These are phyloP conservation scores for Falco peregrinus DNA, from an alignment of 2,797 vertebrate species.

Conservation along the genomic window DNA sequence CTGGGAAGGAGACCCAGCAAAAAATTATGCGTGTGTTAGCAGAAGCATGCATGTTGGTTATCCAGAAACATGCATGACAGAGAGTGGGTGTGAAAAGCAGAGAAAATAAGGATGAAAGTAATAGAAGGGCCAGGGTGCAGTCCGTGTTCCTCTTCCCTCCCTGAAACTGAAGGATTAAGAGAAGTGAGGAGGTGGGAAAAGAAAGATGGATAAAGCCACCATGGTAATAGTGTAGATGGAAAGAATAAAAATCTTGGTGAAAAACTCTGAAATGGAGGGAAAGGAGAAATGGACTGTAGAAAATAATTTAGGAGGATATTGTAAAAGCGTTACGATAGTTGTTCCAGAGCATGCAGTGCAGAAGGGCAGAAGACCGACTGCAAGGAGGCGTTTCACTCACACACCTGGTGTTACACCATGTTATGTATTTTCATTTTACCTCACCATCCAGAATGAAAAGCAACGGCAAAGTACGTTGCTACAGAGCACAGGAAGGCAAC, in stretches of 20 bases:
- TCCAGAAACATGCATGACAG: neutral
- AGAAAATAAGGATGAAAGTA: neutral
- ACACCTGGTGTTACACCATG: rapidly evolving
- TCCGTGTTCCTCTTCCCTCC: neutral
- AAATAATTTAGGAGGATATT: neutral
- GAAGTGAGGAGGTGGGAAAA: neutral
- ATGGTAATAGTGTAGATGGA: neutral
- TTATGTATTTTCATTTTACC: neutral
- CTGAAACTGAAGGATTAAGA: neutral
- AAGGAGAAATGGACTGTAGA: neutral
- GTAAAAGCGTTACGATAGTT: neutral
- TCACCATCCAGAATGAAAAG: neutral
- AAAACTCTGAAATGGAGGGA: neutral
- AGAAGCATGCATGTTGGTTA: neutral
- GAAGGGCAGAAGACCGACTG: neutral
- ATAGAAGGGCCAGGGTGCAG: neutral
- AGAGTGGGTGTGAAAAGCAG: neutral
- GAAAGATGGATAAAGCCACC: neutral
- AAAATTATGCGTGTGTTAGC: rapidly evolving
- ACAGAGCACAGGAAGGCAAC: rapidly evolving
- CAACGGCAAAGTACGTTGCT: neutral
- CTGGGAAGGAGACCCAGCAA: neutral
- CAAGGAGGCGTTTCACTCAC: neutral
- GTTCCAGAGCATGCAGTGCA: neutral
- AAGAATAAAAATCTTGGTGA: neutral